Evolutionary conservation across 2,113 vertebrate genomes (phyloP).

Genomic region (Toxostoma redivivum): DNA sequence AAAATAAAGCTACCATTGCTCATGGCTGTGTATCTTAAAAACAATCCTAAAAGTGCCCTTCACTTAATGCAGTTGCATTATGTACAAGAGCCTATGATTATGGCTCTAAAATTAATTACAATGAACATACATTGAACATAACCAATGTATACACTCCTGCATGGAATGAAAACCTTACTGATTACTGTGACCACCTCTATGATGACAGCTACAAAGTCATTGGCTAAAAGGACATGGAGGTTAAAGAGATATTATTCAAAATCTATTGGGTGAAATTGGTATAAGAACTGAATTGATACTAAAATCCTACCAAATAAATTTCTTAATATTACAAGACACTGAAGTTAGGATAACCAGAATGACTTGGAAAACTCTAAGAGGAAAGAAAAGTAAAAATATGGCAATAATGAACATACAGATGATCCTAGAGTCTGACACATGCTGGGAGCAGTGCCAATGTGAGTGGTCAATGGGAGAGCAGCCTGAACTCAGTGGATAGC

Average conservation of each 20-base stretch:
- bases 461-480: neutral
- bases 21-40: neutral
- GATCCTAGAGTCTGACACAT: neutral
- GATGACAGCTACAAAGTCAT: neutral
- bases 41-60: neutral
- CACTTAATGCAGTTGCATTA: neutral
- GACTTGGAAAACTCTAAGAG: neutral
- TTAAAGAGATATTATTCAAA: neutral
- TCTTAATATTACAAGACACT: neutral
- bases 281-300: neutral
- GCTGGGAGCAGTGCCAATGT: neutral
- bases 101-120: neutral
- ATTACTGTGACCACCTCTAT: neutral
- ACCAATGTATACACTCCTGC: neutral
- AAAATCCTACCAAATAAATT: neutral
- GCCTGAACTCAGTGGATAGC: neutral
- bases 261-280: neutral
- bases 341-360: neutral
- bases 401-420: neutral
- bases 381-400: neutral
- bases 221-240: neutral
- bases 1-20: neutral
- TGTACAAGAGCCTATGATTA: neutral
- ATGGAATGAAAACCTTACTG: neutral
- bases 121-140: neutral